phyloP scores from a whole-genome alignment of 2,888 invertebrate species.

The Melanargia galathea region DNA sequence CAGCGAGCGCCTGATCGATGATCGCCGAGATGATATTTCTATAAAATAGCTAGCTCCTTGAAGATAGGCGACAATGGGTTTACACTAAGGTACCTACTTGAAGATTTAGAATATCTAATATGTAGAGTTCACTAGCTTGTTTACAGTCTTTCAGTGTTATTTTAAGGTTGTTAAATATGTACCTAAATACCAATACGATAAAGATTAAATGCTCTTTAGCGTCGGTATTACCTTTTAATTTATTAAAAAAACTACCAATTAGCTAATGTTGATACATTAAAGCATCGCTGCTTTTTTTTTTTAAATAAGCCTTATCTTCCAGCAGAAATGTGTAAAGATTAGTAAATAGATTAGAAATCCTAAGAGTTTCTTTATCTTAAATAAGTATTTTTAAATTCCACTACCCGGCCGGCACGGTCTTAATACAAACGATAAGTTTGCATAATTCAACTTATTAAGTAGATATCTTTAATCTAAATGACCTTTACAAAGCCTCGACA shows the following conservation, averaged over 20 bases:
- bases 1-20: constrained; percentile 45
- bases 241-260: too few species aligned
- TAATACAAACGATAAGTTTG: constrained; percentile 12
- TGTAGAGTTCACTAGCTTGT: not conserved
- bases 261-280: too few species aligned
- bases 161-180: too few species aligned
- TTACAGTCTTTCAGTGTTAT: not conserved
- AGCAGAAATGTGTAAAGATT: not conserved
- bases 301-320: not conserved
- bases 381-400: constrained; percentile 7
- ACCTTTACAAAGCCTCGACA: constrained; percentile 29
- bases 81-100: constrained; percentile 9
- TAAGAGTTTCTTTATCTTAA: constrained; percentile 14
- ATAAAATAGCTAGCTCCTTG: constrained; percentile 16
- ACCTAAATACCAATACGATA: too few species aligned
- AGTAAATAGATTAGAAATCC: not conserved
- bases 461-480: constrained; percentile 33
- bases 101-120: too few species aligned
- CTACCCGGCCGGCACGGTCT: constrained; percentile 6
- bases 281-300: too few species aligned
- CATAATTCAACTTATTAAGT: constrained; percentile 25
- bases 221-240: too few species aligned
- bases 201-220: too few species aligned
- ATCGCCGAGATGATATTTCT: constrained; percentile 36
- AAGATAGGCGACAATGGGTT: constrained; percentile 20